phyloP scores from a whole-genome alignment of 1,140 invertebrate species.

The Probaryconus sp. region DNA sequence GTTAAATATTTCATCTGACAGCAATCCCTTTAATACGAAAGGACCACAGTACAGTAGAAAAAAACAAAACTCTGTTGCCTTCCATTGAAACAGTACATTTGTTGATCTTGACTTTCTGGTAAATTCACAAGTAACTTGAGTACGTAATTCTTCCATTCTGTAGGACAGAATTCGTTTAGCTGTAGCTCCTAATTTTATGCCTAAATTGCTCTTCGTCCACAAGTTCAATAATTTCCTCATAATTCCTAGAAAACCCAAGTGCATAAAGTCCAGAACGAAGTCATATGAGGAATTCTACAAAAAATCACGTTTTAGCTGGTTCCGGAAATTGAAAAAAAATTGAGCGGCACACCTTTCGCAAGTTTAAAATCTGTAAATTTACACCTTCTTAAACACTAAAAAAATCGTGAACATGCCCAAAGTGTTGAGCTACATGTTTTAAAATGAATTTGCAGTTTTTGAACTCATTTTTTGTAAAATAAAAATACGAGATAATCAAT shows the following conservation, averaged over 20 bases:
- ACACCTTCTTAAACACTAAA: no score
- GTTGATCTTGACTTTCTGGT: not conserved
- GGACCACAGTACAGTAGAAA: conserved; percentile 10
- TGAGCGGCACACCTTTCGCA: no score
- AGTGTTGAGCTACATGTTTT: no score
- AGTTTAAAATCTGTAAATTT: no score
- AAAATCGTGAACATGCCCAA: no score
- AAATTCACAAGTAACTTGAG: conserved; percentile 12
- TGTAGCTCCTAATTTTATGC: not conserved
- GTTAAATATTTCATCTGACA: not conserved
- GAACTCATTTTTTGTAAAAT: no score
- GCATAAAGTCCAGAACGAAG: conserved; percentile 27
- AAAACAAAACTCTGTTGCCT: conserved; percentile 10
- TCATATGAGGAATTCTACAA: no score
- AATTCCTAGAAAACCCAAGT: conserved; percentile 15
- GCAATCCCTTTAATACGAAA: not conserved
- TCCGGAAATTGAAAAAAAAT: no score
- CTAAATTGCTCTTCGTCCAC: not conserved
- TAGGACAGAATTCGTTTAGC: not conserved
- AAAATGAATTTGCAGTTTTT: no score
- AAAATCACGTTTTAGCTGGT: no score
- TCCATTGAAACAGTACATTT: not conserved
- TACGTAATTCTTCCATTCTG: not conserved
- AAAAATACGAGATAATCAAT: no score
- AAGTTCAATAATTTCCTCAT: conserved; percentile 26